Percentiles rank a stretch among this genome's conserved stretches.
These are phyloP conservation scores for Tokudaia tokunoshimensis DNA, from an alignment of 2,797 vertebrate species.

Conservation along the genomic window DNA sequence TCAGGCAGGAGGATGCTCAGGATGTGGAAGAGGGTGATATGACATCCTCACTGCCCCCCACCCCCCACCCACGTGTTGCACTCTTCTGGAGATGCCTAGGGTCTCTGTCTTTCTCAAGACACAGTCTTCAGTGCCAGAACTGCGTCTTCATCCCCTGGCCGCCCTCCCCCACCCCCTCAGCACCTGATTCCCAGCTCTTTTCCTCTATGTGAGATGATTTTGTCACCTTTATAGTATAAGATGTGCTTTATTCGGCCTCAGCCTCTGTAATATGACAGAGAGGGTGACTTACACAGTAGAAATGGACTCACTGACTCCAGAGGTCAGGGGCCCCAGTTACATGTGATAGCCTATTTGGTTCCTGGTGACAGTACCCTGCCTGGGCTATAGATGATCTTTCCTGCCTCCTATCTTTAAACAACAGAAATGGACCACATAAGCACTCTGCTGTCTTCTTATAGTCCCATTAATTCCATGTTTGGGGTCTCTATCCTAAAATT, in stretches of 20 bases:
- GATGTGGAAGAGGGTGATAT: accelerated
- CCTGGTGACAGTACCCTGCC: neutral
- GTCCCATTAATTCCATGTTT: neutral
- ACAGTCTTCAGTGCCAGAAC: neutral
- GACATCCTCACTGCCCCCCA: accelerated
- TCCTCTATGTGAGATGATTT: neutral
- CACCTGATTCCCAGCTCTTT: neutral
- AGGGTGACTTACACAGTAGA: neutral
- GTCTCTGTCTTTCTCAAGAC: neutral
- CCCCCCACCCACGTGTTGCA: too few species aligned
- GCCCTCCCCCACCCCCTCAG: neutral
- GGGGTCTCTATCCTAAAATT: too few species aligned
- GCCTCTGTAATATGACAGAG: neutral
- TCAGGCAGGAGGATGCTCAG: neutral
- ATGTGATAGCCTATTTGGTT: neutral
- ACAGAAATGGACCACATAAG: neutral
- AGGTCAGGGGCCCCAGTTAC: neutral
- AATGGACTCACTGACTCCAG: too few species aligned
- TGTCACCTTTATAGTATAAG: neutral
- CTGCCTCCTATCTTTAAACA: neutral
- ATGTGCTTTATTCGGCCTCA: neutral
- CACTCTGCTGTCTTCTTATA: neutral
- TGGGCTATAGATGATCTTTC: neutral
- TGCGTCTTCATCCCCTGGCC: neutral
- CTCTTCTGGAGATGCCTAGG: accelerated